These are phyloP conservation scores for Asbolus verrucosus DNA, from an alignment of 1,140 invertebrate species.

Conservation along the genomic window DNA sequence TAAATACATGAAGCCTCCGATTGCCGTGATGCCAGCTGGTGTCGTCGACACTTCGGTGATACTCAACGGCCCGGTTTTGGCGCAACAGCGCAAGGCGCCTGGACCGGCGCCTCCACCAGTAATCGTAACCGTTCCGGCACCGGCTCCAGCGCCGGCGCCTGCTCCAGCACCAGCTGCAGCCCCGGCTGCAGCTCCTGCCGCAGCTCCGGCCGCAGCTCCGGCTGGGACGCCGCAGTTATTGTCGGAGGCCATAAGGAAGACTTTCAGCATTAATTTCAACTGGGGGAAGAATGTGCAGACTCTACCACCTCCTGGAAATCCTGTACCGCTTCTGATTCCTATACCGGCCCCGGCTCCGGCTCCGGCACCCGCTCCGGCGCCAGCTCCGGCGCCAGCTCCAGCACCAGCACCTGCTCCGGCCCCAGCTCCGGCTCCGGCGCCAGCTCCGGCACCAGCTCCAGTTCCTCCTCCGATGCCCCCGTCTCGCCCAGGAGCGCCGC, in stretches of 20 bases:
- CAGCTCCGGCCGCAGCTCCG: slow-evolving; percentile 44
- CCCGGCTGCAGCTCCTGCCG: slow-evolving; percentile 37
- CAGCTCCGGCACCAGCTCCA: neutral
- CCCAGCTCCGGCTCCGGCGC: slow-evolving; percentile 17
- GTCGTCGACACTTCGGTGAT: neutral
- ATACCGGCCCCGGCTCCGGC: slow-evolving; percentile 17
- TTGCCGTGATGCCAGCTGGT: neutral
- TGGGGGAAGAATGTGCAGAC: slow-evolving; percentile 46
- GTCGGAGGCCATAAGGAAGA: slow-evolving; percentile 25
- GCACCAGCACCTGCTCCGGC: slow-evolving; percentile 14
- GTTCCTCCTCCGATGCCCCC: slow-evolving; percentile 4
- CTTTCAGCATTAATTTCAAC: slow-evolving; percentile 42
- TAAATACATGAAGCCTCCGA: slow-evolving; percentile 19
- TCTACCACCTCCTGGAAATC: slow-evolving; percentile 3
- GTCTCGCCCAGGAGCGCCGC: slow-evolving; percentile 40
- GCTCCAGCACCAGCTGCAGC: slow-evolving; percentile 35
- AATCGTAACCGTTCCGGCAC: slow-evolving; percentile 33
- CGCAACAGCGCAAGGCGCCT: neutral
- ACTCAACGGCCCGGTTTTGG: slow-evolving; percentile 2
- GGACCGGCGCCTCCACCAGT: slow-evolving; percentile 34
- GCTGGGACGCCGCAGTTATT: slow-evolving; percentile 36
- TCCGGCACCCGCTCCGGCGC: slow-evolving; percentile 45
- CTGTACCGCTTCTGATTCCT: slow-evolving; percentile 6
- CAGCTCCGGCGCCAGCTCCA: slow-evolving; percentile 38
- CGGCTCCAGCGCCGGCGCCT: slow-evolving; percentile 20